These are phyloP conservation scores for Orientallactaga sibirica DNA, from an alignment of 2,797 vertebrate genomes.

Conservation along the genomic window DNA sequence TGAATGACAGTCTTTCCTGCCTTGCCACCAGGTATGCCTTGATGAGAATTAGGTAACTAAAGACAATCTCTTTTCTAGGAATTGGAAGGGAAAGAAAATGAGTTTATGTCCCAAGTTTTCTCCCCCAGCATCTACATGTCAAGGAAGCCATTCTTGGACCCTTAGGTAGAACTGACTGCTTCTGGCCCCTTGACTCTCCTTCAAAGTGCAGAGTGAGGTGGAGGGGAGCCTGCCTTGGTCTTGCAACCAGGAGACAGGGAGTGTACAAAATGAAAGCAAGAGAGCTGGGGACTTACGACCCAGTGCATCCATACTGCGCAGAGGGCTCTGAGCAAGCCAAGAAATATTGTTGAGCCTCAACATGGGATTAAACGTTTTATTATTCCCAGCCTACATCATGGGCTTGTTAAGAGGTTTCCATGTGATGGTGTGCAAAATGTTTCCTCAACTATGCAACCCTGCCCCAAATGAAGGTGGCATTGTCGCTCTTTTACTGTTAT, in stretches of 20 bases:
- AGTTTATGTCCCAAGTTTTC: background rate
- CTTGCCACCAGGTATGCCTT: background rate
- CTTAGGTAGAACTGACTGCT: background rate
- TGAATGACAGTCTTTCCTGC: background rate
- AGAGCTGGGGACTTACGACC: background rate
- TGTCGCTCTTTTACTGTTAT: background rate
- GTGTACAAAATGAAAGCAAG: background rate
- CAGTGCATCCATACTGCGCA: background rate
- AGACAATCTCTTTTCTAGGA: background rate
- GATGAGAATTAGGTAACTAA: background rate
- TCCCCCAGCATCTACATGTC: background rate
- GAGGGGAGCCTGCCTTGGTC: background rate
- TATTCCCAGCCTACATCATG: accelerated
- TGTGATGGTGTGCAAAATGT: background rate
- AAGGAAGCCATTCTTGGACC: background rate
- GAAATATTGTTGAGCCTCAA: background rate
- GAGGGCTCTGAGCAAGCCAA: background rate
- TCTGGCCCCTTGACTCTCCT: background rate
- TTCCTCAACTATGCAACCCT: background rate
- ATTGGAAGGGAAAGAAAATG: background rate
- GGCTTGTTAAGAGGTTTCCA: background rate
- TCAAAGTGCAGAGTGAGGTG: background rate
- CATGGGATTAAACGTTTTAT: background rate
- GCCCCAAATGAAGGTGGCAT: background rate
- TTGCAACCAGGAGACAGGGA: background rate